Base-by-base conservation (phyloP, 1,140 invertebrate genomes). In the Drosophila trapezifrons region DNA sequence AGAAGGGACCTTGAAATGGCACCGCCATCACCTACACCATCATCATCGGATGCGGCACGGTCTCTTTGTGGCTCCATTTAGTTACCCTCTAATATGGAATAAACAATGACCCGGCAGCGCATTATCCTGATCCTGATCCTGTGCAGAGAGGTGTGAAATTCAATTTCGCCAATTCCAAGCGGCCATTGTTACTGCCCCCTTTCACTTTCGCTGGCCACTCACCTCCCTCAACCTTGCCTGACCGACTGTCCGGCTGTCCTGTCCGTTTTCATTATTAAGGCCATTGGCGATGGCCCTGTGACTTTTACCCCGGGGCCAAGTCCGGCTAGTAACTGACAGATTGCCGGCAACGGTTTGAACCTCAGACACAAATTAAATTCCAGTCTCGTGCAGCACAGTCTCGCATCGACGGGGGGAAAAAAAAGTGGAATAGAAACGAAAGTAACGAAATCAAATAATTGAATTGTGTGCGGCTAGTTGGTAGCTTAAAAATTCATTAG, bases 91-190 rank as follows among this genome's bases (percentile, higher is more conserved):
- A 78, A 78, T 76, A 78, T 78, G 56, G 49, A 70, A 58, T 69
- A 78, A 78, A 78, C 76, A 78, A 78, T 65, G 58, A 43, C 37
- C 47, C 47, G 18, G 69, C 54, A 75, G 35, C 49, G 60, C 47
- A 82, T 82, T 82, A 82, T 75, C 60, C 57, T 65, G 70, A 78
- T 70, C 66, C 57, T 57, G 70, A 82, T 75, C 60, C 60, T 64
- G 70, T 78, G 69, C 80, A 82, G 45, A 64, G 75, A 82, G 80
- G 80, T 82, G 80, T 82, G 79, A 82, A 82, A 82, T 82, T 83
- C 80, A 82, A 82, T 82, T 82, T 78, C 54, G 54, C 66, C 80
- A 83, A 57, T 78, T 77, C 60, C 67, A 58, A 51, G 65, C 66
- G 74, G 42, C 79, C 79, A 60, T 55, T 64, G 74, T 66, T 52